These are phyloP conservation scores for Chrysocyon brachyurus DNA, from an alignment of 2,797 vertebrate species.

Conservation along the genomic window DNA sequence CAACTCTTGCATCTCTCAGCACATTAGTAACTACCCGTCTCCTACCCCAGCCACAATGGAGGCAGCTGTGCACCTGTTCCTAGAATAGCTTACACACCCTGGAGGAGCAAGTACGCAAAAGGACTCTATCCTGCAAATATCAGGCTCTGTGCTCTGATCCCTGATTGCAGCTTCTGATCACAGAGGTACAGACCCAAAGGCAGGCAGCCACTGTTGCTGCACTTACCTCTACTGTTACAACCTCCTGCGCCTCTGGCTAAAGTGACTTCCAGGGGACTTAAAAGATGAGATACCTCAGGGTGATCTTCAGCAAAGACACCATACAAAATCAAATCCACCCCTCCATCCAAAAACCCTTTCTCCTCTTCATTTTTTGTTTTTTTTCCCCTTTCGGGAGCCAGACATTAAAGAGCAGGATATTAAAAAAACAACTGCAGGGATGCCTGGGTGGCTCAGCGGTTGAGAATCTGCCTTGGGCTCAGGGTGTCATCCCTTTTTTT, in stretches of 20 bases:
- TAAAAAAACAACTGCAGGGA: background rate
- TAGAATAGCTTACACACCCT: background rate
- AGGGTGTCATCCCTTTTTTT: too few species aligned
- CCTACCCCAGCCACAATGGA: background rate
- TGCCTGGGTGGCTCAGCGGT: too few species aligned
- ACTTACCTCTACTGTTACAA: background rate
- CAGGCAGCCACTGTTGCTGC: background rate
- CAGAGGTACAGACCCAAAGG: background rate
- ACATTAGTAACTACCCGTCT: background rate
- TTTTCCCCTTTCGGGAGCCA: background rate
- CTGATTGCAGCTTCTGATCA: background rate
- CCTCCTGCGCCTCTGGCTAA: background rate
- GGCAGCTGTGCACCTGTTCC: background rate
- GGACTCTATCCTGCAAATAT: background rate
- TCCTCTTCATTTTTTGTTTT: background rate
- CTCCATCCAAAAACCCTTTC: too few species aligned
- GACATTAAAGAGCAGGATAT: conserved; percentile 4
- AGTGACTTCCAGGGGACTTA: background rate
- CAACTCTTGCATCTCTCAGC: background rate
- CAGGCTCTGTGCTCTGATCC: background rate
- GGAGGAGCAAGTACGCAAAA: background rate
- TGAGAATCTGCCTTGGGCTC: too few species aligned
- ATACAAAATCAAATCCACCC: too few species aligned
- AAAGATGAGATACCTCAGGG: too few species aligned
- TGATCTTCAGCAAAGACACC: too few species aligned